Percentiles rank a stretch among this genome's conserved stretches.
phyloP scores from a whole-genome alignment of 2,797 vertebrate genomes.

The Bradypodion ventrale region DNA sequence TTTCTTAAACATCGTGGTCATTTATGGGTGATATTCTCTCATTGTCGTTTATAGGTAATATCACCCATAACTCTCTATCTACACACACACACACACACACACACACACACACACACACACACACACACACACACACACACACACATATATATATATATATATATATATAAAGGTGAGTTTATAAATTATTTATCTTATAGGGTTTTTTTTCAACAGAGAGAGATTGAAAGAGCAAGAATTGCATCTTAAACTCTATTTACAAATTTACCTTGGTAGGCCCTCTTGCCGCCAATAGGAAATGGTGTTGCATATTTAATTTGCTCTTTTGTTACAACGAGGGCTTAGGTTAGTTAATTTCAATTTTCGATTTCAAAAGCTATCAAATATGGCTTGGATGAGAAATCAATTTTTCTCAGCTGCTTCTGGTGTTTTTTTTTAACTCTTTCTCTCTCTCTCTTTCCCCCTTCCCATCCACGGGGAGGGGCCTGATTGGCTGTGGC shows the following conservation, averaged over 20 bases:
- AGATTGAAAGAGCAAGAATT: slow-evolving; percentile 50
- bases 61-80: too few relatives aligned
- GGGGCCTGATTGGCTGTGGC: slow-evolving; percentile 84
- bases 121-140: too few relatives aligned
- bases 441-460: background rate
- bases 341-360: slow-evolving; percentile 99
- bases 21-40: slow-evolving; percentile 68
- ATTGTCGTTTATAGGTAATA: too few relatives aligned
- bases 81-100: too few relatives aligned
- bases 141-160: too few relatives aligned
- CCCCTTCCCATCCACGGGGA: slow-evolving; percentile 60
- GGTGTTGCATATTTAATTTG: slow-evolving; percentile 96
- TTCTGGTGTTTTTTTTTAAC: slow-evolving; percentile 91
- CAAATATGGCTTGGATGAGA: slow-evolving; percentile 99
- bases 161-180: too few relatives aligned
- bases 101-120: too few relatives aligned
- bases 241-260: slow-evolving; percentile 89
- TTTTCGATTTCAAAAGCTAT: slow-evolving; percentile 99
- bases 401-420: slow-evolving; percentile 99
- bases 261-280: slow-evolving; percentile 89
- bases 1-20: slow-evolving; percentile 71
- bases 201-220: slow-evolving; percentile 53
- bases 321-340: slow-evolving; percentile 97
- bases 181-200: slow-evolving; percentile 80
- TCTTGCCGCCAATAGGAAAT: slow-evolving; percentile 85